These are phyloP conservation scores for Gulo gulo DNA, from an alignment of 2,113 vertebrate genomes.

Conservation along the genomic window DNA sequence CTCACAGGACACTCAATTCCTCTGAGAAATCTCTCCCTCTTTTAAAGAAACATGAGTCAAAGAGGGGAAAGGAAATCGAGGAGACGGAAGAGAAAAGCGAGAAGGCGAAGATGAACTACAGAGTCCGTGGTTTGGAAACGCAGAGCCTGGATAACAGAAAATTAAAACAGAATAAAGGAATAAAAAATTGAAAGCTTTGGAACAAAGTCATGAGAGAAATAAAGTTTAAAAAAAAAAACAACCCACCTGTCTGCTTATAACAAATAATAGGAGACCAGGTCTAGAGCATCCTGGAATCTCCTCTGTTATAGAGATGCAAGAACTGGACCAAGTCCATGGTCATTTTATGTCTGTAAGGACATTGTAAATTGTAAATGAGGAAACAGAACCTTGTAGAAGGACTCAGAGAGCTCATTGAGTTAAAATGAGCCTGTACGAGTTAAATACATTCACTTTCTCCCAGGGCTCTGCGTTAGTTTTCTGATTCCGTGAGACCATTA, in stretches of 20 bases:
- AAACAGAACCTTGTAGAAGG: neutral
- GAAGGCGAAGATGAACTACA: neutral
- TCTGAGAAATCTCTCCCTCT: neutral
- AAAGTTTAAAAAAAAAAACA: neutral
- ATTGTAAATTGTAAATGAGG: conserved; percentile 35
- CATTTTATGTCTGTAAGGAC: neutral
- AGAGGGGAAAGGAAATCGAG: neutral
- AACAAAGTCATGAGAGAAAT: neutral
- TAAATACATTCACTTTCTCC: neutral
- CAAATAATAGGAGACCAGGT: neutral
- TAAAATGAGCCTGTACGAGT: neutral
- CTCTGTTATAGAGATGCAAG: neutral
- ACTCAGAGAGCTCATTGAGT: conserved; percentile 48
- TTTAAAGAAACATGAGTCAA: neutral
- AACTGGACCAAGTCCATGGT: neutral
- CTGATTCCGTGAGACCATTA: conserved; percentile 29
- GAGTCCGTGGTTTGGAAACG: neutral
- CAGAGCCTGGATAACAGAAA: neutral
- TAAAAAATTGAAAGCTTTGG: neutral
- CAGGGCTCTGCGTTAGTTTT: conserved; percentile 47
- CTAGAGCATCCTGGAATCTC: neutral
- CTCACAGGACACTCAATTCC: neutral
- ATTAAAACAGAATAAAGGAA: neutral
- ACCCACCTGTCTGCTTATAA: neutral
- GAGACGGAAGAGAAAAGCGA: neutral